These are phyloP conservation scores for Oenanthe melanoleuca DNA, from an alignment of 2,113 vertebrate species.

Conservation along the genomic window DNA sequence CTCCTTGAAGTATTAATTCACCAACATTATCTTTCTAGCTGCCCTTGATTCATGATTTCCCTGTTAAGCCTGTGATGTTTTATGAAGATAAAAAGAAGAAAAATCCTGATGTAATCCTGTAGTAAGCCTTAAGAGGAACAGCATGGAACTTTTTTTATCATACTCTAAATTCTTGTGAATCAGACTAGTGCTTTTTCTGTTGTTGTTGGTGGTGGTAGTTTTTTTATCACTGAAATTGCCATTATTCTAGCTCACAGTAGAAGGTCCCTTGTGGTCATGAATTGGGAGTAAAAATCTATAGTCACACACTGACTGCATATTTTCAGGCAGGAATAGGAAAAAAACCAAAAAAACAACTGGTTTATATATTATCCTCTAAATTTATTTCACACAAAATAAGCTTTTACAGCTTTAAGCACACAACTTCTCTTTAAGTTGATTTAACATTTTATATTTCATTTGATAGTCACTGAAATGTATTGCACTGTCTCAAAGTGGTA, in stretches of 20 bases:
- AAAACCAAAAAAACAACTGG: neutral
- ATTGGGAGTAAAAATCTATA: constrained; percentile 13
- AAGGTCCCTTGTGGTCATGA: neutral
- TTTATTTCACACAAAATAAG: constrained; percentile 33
- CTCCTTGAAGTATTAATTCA: neutral
- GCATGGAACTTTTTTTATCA: neutral
- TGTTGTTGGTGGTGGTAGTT: neutral
- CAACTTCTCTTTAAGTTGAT: constrained; percentile 36
- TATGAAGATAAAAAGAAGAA: constrained; percentile 1
- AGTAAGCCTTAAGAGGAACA: neutral
- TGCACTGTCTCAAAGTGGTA: neutral
- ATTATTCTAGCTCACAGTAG: neutral
- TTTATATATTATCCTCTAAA: neutral
- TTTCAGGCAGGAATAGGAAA: constrained; percentile 17
- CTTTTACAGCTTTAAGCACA: constrained; percentile 3
- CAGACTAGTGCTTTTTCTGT: neutral
- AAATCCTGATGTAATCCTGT: neutral
- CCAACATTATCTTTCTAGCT: neutral
- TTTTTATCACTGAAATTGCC: neutral
- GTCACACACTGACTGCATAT: neutral
- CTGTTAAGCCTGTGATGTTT: neutral
- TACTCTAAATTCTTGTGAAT: neutral
- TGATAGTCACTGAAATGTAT: constrained; percentile 5
- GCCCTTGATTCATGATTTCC: neutral
- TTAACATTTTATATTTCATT: constrained; percentile 30